Base-by-base conservation (phyloP, 2,888 invertebrate genomes). In the Calliphora vomitoria region DNA sequence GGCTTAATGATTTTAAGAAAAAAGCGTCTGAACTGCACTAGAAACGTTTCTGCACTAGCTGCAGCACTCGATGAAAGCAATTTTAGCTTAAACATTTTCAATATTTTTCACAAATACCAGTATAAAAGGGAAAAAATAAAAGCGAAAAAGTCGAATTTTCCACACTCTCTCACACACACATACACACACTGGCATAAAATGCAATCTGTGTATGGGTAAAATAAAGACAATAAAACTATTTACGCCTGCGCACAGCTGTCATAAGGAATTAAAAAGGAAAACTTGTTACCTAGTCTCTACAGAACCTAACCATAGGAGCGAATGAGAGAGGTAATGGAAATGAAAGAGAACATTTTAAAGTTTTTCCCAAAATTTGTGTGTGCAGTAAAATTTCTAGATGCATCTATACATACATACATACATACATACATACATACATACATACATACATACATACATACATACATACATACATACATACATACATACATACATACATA, bases 21-120 rank as follows among this genome's bases (percentile, higher is more conserved):
- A 88, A 89, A 91, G 92, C 92, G 91, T 92, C 92, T 86, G 87
- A 89, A 91, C 92, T 87, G 92, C 91, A 91, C 91, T 91, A 90
- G 90, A 90, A 89, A 89, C 90, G 82, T 90, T 90, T 91, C 90
- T 91, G 91, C 92, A 92, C 92, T 92, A 92, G 89, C 88, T 89
- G 90, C 87, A 86, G 75, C 69, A 84, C 82, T 87, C 81, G 41
- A 11, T 44, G 44, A 81, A 86, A 82, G 79, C 75, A 88, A 78
- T 82, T 89, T 88, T 88, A 89, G 89, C 89, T 89, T 89, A 90
- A 88, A 87, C 68, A 41, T 72, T 35, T 80, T 76, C 81, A 71
- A 69, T 87, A 64, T 64, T 75, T 83, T 72, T 25, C 83, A 86
- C 80, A 75, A 44, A 50, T 53, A 71, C 71, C 55, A 87, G 87